Base-by-base conservation (phyloP, 1,140 invertebrate species). In the Pseudoatta argentina region DNA sequence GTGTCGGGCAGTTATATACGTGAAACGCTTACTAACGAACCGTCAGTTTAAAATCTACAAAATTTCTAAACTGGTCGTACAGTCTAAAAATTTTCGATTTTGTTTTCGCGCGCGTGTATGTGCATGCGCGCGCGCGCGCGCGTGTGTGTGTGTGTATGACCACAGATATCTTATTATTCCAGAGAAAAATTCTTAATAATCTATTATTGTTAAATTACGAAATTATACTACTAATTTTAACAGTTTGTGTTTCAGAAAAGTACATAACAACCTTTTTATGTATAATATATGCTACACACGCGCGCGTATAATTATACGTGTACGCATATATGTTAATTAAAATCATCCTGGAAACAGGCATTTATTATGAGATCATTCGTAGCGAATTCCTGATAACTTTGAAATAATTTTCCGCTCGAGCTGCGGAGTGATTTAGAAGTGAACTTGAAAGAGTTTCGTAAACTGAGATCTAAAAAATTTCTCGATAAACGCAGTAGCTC, bases 1-100 rank as follows among this genome's bases (percentile, higher is more conserved):
- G 86, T 72, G 76, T 82, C 71, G 39, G 76, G 81, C 59, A 61
- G 76, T 81, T 76, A 66, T 67, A 77, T 66, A 66, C 79, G 86
- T 87, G 88, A 87, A 90, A 53, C 75, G 89, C 87, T 90, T 89
- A 82, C 89, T 90, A 90, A 90, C 76, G 88, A 90, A 89, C 76
- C 81, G 63, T 55, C 18, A 39, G 61, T 76, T 81, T 61, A 34
- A 87, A 73, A 44, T 72, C 27, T 39, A 34, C 66, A 39, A 73
- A 83, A 82, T 87, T 87, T 78, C 67, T 67, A 83, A 44, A 61
- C 24, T 34, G 6, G 51, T 24, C n/a, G 8, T 30, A 71, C 55
- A 30, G 18, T 53, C 53, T 30, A 44, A 66, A 55, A 89, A 78
- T 89, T 51, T 63, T n/a, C 77, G 30, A 61, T 8, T 51, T 51